Evolutionary conservation across 2,888 invertebrate genomes (phyloP).

Genomic region (Protophormia terraenovae): DNA sequence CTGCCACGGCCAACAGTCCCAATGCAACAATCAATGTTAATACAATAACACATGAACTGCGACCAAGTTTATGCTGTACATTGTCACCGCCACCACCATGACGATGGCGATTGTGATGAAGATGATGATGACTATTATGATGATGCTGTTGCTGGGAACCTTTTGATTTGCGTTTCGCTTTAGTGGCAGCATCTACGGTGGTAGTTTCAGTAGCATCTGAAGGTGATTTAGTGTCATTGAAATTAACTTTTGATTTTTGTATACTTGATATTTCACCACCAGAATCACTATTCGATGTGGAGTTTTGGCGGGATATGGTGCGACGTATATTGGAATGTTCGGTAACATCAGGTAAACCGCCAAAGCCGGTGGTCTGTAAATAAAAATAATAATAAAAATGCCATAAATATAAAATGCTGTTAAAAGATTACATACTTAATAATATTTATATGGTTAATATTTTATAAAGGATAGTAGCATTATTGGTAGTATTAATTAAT

Average conservation of each 20-base stretch:
- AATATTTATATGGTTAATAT: neutral
- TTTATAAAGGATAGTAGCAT: neutral
- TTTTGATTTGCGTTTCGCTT: slow-evolving; percentile 72
- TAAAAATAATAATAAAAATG: slow-evolving; percentile 49
- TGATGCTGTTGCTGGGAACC: slow-evolving; percentile 57
- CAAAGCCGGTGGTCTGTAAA: slow-evolving; percentile 81
- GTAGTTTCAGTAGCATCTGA: slow-evolving; percentile 62
- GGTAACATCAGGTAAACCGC: slow-evolving; percentile 81
- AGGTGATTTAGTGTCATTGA: slow-evolving; percentile 73
- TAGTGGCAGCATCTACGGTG: slow-evolving; percentile 67
- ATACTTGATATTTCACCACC: slow-evolving; percentile 80
- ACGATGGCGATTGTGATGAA: slow-evolving; percentile 45
- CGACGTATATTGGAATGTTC: slow-evolving; percentile 81
- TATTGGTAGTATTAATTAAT: neutral
- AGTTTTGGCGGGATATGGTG: slow-evolving; percentile 80
- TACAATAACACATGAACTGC: slow-evolving; percentile 78
- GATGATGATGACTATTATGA: slow-evolving; percentile 34
- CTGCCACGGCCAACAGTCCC: slow-evolving; percentile 77
- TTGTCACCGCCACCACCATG: slow-evolving; percentile 38
- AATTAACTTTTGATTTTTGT: slow-evolving; percentile 79
- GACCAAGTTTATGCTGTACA: slow-evolving; percentile 66
- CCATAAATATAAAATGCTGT: slow-evolving; percentile 3
- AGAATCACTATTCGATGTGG: slow-evolving; percentile 80
- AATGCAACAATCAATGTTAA: slow-evolving; percentile 78
- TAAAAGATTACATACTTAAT: neutral